Percentiles rank a stretch among this genome's conserved stretches.
These are phyloP conservation scores for Drosophila pruinosa DNA, from an alignment of 1,140 invertebrate species.

Conservation along the genomic window DNA sequence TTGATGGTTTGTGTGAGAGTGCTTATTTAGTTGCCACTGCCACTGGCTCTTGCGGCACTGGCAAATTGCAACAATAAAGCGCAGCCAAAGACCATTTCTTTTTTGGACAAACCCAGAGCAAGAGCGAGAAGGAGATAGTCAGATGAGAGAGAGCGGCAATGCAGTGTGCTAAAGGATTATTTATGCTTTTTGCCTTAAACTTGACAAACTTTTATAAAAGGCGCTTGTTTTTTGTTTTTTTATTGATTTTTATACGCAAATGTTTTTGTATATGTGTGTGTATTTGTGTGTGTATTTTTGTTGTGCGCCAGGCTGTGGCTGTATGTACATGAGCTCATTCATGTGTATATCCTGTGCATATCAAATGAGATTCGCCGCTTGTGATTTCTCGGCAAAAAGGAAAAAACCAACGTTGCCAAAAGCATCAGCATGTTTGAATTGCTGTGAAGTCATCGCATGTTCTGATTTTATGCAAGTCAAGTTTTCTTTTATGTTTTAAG, in stretches of 20 bases:
- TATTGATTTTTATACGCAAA: slow-evolving; percentile 58
- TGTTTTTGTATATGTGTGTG: neutral
- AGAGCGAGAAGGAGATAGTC: neutral
- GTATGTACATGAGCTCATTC: slow-evolving; percentile 2
- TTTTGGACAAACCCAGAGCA: neutral
- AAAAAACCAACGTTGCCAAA: neutral
- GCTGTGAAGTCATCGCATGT: slow-evolving; percentile 20
- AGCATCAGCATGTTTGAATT: slow-evolving; percentile 6
- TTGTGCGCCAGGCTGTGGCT: too few relatives aligned
- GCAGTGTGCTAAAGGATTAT: slow-evolving; percentile 42
- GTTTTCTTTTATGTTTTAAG: neutral
- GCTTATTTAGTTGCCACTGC: slow-evolving; percentile 23
- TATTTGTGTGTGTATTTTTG: neutral
- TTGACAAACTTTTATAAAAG: slow-evolving; percentile 40
- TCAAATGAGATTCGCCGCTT: slow-evolving; percentile 39
- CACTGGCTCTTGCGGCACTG: slow-evolving; percentile 18
- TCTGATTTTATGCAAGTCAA: slow-evolving; percentile 3
- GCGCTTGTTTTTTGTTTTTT: slow-evolving; percentile 30
- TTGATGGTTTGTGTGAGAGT: slow-evolving; percentile 12
- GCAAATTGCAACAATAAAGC: slow-evolving; percentile 38
- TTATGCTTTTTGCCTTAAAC: slow-evolving; percentile 58
- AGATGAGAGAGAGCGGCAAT: slow-evolving; percentile 1
- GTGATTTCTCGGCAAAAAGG: slow-evolving; percentile 14
- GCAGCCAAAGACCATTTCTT: neutral
- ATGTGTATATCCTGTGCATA: slow-evolving; percentile 34